Evolutionary conservation across 1,140 invertebrate species (phyloP), one percentile per base, ranked within the genome.

Genomic region (Brachystomella parvula): DNA sequence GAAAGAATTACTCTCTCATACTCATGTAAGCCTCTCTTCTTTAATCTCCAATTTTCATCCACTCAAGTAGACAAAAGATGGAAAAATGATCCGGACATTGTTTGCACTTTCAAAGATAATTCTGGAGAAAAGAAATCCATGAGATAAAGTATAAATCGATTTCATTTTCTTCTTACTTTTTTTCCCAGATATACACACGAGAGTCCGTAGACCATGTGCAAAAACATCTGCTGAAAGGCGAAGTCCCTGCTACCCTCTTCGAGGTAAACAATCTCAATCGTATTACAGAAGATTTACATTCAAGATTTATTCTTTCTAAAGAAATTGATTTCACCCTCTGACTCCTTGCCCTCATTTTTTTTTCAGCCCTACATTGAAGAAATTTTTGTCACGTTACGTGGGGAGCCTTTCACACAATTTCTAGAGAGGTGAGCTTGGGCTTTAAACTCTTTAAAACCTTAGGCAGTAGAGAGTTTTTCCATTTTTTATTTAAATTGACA

Each of bases 1-100:
- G 97, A 96, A 96, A 80, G 97, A 99, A 86, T 85, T 99, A 77
- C 84, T 99, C 76, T 90, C 96, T 66, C 93, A 96, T 82, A 89
- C 95, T 75, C 95, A 99, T 83, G 96, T 95, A 84, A 90, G 88
- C 85, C 17, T 57, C 57, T 56, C 47, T 53, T 29, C 60, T 62
- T 26, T 21, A 21, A 44, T 62, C 33, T 39, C 32, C 32, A 65
- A 33, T 32, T 21, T 47, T 56, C 9, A 28, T 32, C 44, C 24
- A 53, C 44, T 58, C 24, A 26, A 57, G 44, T 24, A 35, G 35
- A 47, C 12, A 61, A 19, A 44, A 24, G 33, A 26, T 28, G 26
- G 44, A 15, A 62, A 26, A 61, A 26, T 59, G 58, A 60, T 31
- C 33, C 58, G 24, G 44, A 44, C 39, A 33, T 33, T 32, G 61